Conservation (phyloP, 2,888 invertebrate genomes). For the Pterostichus madidus region DNA sequence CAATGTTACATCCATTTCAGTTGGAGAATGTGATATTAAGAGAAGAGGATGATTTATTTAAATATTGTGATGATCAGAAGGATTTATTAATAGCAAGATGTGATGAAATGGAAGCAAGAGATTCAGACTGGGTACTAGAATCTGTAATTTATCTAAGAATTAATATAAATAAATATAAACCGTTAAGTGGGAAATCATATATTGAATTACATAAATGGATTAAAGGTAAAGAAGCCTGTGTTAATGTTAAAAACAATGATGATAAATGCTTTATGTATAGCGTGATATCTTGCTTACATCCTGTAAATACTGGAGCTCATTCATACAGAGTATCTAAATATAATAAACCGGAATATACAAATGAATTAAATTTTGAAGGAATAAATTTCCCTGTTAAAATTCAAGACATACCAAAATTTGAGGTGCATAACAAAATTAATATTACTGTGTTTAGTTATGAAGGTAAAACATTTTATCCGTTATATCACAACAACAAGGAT, state of each 20-base stretch:
- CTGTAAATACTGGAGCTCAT: too few species aligned
- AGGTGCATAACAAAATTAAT: constrained; percentile 63
- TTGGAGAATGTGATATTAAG: constrained; percentile 65
- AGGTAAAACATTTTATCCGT: constrained; percentile 65
- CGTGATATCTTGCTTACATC: background rate
- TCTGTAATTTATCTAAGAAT: too few species aligned
- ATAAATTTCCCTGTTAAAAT: constrained; percentile 66
- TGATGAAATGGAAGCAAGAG: too few species aligned
- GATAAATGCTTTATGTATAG: constrained; percentile 62
- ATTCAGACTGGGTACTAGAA: too few species aligned
- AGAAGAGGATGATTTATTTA: constrained; percentile 62
- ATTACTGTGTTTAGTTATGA: constrained; percentile 67
- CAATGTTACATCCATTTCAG: constrained; percentile 67
- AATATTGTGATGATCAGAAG: constrained; percentile 66
- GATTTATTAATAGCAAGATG: too few species aligned
- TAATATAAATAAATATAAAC: too few species aligned
- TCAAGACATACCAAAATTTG: constrained; percentile 65
- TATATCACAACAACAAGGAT: constrained; percentile 64
- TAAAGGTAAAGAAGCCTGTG: constrained; percentile 11
- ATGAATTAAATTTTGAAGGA: constrained; percentile 66
- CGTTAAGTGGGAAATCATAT: constrained; percentile 57
- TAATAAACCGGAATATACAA: constrained; percentile 65
- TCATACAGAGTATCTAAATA: constrained; percentile 17
- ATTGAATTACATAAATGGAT: constrained; percentile 49
- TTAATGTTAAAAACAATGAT: constrained; percentile 60